Evolutionary conservation across 2,888 invertebrate species (phyloP).

Genomic region (Drosophila testacea): DNA sequence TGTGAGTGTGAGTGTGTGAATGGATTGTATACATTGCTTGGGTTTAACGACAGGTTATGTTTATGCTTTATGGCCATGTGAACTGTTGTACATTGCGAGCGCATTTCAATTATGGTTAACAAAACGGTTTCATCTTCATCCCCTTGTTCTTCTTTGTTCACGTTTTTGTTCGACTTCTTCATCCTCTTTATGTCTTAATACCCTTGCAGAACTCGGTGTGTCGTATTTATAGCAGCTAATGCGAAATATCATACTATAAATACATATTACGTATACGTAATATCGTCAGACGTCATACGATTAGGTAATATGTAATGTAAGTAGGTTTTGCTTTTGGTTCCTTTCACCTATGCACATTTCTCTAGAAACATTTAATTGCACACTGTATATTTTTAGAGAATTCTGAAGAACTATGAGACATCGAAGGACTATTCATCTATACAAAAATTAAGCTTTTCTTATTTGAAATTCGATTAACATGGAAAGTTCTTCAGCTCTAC

Average conservation of each 20-base stretch:
- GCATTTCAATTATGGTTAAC: conserved; percentile 45
- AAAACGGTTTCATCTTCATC: neutral
- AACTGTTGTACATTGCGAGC: conserved; percentile 28
- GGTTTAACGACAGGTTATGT: conserved; percentile 33
- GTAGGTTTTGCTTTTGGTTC: neutral
- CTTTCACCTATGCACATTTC: no score
- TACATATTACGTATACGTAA: neutral
- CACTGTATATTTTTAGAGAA: no score
- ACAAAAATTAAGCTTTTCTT: no score
- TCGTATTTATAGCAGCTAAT: neutral
- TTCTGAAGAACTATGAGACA: no score
- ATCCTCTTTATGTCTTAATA: conserved; percentile 7
- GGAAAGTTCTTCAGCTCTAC: no score
- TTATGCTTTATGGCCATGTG: conserved; percentile 38
- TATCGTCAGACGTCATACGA: neutral
- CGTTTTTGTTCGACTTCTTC: neutral
- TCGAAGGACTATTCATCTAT: no score
- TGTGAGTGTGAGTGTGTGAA: conserved; percentile 13
- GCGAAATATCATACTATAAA: neutral
- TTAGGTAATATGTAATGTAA: no score
- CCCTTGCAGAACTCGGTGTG: conserved; percentile 3
- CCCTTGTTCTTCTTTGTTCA: neutral
- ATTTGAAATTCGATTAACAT: no score
- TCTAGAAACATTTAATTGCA: no score
- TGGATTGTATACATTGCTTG: conserved; percentile 37